Evolutionary conservation across 2,797 vertebrate genomes (phyloP), one percentile per base, ranked within the genome.

Genomic region (Melanotaenia trifasciata): DNA sequence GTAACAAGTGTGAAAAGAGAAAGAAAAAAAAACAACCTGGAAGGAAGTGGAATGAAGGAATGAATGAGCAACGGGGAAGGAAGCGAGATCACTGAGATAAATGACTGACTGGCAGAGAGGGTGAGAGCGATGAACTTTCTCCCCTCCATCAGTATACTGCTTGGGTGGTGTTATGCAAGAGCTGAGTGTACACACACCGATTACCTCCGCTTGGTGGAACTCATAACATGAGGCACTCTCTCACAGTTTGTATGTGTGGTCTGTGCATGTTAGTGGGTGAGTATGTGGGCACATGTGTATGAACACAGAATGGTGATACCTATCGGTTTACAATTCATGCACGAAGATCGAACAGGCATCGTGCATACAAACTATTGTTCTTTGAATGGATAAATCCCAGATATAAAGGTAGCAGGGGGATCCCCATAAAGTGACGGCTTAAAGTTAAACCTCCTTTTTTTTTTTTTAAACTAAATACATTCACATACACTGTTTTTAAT

Each of bases 131-230:
- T 90, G 83, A 90, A 90, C 89, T 86, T 88, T 91, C 86, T 86
- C 86, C 87, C 78, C 78, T 84, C 84, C 8, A 51, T 87, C 84
- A 70, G 83, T 74, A 32, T 64, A 75, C 74, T 72, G 84, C 82
- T 74, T 80, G 70, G 83, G 86, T 72, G 74, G 74, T 45, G 77
- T 94, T 93, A 93, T 87, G 87, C 79, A 93, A 93, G 83, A 84
- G 84, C 69, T 38, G 78, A 88, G 81, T 79, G 76, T 80, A 86
- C 76, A 87, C 83, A 87, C 87, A 87, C 83, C 54, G 65, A 92
- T 92, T 90, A 89, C 86, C 89, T 88, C 76, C 24, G 84, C 90
- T 87, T 73, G 7, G 82, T 77, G 43, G 75, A 80, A 88, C 85
- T 84, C 78, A 83, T 81, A 90, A 90, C 80, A 88, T 80, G 83